Percentiles rank a stretch among this genome's conserved stretches.
Evolutionary conservation across 2,797 vertebrate species (phyloP).

Genomic region (Mionectes olivaceus): DNA sequence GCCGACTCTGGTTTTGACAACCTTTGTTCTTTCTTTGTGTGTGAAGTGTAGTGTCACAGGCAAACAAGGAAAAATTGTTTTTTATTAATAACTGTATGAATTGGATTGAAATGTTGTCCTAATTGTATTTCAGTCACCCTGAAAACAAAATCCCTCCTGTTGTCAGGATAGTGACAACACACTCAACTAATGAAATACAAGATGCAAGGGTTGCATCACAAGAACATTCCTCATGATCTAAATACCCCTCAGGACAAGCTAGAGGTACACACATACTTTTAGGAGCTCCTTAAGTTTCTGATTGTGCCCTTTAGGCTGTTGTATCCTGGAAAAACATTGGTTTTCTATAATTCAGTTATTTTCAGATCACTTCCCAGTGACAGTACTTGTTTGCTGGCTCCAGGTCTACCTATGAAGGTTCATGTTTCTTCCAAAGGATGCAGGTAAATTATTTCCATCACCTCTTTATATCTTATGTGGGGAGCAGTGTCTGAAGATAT

Average conservation of each 20-base stretch:
- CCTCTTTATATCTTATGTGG: neutral
- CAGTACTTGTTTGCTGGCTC: neutral
- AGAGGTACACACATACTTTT: neutral
- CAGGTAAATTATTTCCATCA: neutral
- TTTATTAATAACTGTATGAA: slow-evolving; percentile 57
- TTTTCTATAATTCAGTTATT: neutral
- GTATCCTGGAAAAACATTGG: slow-evolving; percentile 20
- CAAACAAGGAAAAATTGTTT: slow-evolving; percentile 58
- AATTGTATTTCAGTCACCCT: slow-evolving; percentile 50
- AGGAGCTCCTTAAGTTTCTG: slow-evolving; percentile 8
- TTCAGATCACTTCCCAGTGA: neutral
- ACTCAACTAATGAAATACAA: slow-evolving; percentile 53
- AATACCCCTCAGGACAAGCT: neutral
- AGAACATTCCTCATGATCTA: neutral
- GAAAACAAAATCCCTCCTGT: slow-evolving; percentile 55
- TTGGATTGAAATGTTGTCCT: neutral
- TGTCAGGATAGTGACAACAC: slow-evolving; percentile 33
- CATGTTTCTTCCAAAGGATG: neutral
- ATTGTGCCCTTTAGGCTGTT: neutral
- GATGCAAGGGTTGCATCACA: neutral
- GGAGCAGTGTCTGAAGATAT: neutral
- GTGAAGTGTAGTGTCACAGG: slow-evolving; percentile 3
- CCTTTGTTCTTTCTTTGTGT: slow-evolving; percentile 6
- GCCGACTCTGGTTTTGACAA: neutral
- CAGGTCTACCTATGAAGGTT: neutral